Evolutionary conservation across 2,888 invertebrate species (phyloP), one percentile per base, ranked within the genome.

Genomic region (Callinectes sapidus): DNA sequence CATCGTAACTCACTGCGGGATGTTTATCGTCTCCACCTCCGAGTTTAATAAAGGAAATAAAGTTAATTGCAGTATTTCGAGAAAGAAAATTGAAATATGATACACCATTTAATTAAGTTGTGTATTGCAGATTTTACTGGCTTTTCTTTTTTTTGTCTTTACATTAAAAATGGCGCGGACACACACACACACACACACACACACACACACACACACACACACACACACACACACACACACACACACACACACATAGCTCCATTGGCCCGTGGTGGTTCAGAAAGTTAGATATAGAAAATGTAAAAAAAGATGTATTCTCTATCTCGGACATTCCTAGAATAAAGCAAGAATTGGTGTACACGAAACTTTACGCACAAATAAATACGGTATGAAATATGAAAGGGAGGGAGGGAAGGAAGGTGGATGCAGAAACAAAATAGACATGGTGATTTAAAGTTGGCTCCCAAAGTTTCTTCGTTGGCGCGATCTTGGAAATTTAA

Each of bases 151-250:
- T 13, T 28, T 32, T 32, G 77, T 32, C 32, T 35, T 81, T 81
- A 18, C 5, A 35, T 32, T 81, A 2, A 10, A 81, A 39, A 81
- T 42, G n/a, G n/a, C n/a, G 81, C 55, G 32, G 6, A 81, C 42
- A 81, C 90, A 90, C 77, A 48, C 48, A 90, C 77, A 90, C 71
- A 90, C 89, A 89, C 89, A 89, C 71, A 89, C 71, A 89, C 89
- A 89, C 71, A 71, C 71, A 89, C 71, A 71, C 89, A 89, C 71
- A 89, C 71, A 89, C 71, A 66, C 42, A 89, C 71, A 71, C 39
- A 89, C 42, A 66, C 77, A 42, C n/a, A 48, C 54, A 90, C 48
- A 90, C 32, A 90, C n/a, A 90, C 39, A 90, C 54, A 48, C 90
- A 77, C 42, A 42, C 18, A 90, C n/a, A 77, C 42, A 66, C 42